These are phyloP conservation scores for Pachyramphus minor DNA, from an alignment of 2,113 vertebrate species.

Conservation along the genomic window DNA sequence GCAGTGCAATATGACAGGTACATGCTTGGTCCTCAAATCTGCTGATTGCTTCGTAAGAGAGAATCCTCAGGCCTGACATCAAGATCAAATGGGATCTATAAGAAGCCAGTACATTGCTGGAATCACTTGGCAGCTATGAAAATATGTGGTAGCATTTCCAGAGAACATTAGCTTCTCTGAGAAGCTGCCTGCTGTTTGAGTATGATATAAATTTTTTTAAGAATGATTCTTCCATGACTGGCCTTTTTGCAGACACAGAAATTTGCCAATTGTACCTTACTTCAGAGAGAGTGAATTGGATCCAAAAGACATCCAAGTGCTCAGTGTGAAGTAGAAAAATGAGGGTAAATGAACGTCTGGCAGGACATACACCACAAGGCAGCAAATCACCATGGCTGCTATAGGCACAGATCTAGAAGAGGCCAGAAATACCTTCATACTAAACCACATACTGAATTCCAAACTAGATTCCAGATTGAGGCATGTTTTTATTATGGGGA, in stretches of 20 bases:
- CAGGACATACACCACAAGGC: background rate
- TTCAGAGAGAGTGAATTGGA: background rate
- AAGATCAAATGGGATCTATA: background rate
- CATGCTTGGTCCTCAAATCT: background rate
- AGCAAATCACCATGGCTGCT: background rate
- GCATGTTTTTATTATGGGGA: background rate
- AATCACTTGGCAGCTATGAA: background rate
- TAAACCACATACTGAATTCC: background rate
- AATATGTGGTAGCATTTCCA: background rate
- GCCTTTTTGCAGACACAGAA: background rate
- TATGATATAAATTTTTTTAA: background rate
- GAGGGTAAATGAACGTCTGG: background rate
- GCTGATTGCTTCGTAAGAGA: background rate
- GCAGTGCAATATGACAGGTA: background rate
- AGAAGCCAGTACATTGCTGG: background rate
- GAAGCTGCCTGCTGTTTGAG: background rate
- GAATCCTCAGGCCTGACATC: background rate
- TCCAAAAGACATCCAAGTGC: background rate
- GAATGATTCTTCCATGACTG: background rate
- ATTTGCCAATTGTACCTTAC: background rate
- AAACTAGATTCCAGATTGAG: background rate
- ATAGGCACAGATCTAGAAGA: background rate
- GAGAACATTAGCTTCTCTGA: background rate
- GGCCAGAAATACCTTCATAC: background rate
- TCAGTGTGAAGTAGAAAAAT: background rate